Percentiles rank a stretch among this genome's conserved stretches.
Evolutionary conservation across 2,113 vertebrate species (phyloP).

Genomic region (Ochotona curzoniae): DNA sequence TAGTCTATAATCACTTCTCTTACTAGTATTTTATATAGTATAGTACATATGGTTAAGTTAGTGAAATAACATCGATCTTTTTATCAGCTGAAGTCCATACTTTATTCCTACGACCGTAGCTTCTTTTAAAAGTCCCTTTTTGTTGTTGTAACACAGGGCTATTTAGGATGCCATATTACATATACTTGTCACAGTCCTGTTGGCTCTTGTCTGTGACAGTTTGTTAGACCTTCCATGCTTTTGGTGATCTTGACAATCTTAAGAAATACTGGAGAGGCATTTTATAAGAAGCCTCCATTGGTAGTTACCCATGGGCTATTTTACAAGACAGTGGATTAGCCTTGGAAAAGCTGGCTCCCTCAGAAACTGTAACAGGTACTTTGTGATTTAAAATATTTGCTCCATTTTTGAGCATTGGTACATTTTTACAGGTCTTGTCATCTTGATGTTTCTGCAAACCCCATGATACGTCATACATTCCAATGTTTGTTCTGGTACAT

Average conservation of each 20-base stretch:
- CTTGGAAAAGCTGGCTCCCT: constrained; percentile 30
- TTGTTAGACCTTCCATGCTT: neutral
- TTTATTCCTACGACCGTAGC: neutral
- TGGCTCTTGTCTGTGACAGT: neutral
- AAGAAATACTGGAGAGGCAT: neutral
- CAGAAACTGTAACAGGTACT: neutral
- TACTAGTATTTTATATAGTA: neutral
- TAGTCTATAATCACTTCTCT: neutral
- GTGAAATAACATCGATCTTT: neutral
- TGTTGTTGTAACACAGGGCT: neutral
- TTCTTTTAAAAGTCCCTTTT: neutral
- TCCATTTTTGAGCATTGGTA: neutral
- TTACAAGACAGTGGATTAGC: neutral
- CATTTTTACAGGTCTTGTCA: neutral
- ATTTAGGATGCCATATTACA: no score
- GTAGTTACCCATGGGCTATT: neutral
- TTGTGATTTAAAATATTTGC: neutral
- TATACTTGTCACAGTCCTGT: constrained; percentile 1
- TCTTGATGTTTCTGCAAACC: neutral
- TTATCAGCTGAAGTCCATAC: neutral
- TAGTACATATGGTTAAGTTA: neutral
- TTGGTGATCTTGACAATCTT: constrained; percentile 15
- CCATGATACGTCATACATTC: neutral
- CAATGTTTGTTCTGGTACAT: neutral
- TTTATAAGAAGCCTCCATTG: neutral